Evolutionary conservation across 2,888 invertebrate genomes (phyloP).

Genomic region (Abrostola tripartita): DNA sequence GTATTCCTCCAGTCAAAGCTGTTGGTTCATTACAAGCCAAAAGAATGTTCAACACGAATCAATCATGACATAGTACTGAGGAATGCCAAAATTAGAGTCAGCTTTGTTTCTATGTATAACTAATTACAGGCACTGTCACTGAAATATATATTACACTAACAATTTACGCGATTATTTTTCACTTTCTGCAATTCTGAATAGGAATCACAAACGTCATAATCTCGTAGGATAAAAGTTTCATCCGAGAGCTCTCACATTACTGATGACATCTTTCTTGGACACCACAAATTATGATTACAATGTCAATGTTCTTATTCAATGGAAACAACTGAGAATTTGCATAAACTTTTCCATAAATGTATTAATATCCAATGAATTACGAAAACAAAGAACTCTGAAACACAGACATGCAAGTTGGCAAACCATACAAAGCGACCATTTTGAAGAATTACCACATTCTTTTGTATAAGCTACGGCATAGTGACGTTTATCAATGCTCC

Average conservation of each 20-base stretch:
- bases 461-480: constrained; percentile 78
- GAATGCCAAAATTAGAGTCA: constrained; percentile 87
- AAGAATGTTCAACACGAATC: constrained; percentile 72
- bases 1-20: constrained; percentile 38
- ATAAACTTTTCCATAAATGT: constrained; percentile 65
- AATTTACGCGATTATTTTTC: constrained; percentile 77
- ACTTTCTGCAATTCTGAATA: constrained; percentile 73
- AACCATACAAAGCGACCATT: constrained; percentile 91
- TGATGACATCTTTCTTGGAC: constrained; percentile 84
- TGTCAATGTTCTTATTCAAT: constrained; percentile 62
- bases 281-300: constrained; percentile 68
- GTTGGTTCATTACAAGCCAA: constrained; percentile 55
- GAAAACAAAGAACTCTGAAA: constrained; percentile 87
- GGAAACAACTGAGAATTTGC: constrained; percentile 62
- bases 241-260: constrained; percentile 87
- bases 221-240: constrained; percentile 81
- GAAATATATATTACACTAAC: constrained; percentile 46
- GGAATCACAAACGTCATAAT: constrained; percentile 80
- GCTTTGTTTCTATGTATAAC: constrained; percentile 69
- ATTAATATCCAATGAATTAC: constrained; percentile 71
- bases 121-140: constrained; percentile 37
- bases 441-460: constrained; percentile 93
- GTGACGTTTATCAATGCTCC: constrained; percentile 66
- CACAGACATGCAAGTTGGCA: constrained; percentile 89
- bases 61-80: constrained; percentile 81